Conservation (phyloP, 2,888 invertebrate species). For the Cotesia congregata region DNA sequence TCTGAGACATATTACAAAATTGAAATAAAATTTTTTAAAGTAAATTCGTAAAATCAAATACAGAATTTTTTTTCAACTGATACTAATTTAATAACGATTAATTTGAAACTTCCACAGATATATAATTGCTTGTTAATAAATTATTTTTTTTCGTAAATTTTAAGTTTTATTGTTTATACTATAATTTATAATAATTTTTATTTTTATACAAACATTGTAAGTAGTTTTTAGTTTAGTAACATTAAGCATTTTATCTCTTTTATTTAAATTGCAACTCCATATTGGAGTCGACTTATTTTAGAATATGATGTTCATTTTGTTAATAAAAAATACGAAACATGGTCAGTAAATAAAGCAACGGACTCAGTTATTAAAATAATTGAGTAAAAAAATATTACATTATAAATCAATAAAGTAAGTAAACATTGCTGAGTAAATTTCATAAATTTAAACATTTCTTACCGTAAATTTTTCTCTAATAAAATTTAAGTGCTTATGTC, state of each 20-base stretch:
- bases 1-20: too few relatives aligned
- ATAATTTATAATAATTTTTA: slow-evolving; percentile 8
- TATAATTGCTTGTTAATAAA: too few relatives aligned
- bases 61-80: too few relatives aligned
- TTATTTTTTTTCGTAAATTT: too few relatives aligned
- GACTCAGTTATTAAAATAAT: slow-evolving; percentile 26
- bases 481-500: not conserved
- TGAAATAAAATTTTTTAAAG: not conserved
- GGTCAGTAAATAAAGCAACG: not conserved
- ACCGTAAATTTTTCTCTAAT: not conserved
- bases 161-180: slow-evolving; percentile 13
- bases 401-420: slow-evolving; percentile 32
- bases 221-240: not conserved
- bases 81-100: too few relatives aligned
- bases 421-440: slow-evolving; percentile 22
- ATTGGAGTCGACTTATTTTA: too few relatives aligned
- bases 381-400: not conserved
- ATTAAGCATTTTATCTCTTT: not conserved
- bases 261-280: not conserved
- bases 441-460: not conserved
- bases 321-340: not conserved
- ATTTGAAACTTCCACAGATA: too few relatives aligned
- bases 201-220: not conserved
- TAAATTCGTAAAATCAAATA: not conserved
- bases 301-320: not conserved